phyloP scores from a whole-genome alignment of 2,113 vertebrate genomes.

The Chloropsis cyanopogon region DNA sequence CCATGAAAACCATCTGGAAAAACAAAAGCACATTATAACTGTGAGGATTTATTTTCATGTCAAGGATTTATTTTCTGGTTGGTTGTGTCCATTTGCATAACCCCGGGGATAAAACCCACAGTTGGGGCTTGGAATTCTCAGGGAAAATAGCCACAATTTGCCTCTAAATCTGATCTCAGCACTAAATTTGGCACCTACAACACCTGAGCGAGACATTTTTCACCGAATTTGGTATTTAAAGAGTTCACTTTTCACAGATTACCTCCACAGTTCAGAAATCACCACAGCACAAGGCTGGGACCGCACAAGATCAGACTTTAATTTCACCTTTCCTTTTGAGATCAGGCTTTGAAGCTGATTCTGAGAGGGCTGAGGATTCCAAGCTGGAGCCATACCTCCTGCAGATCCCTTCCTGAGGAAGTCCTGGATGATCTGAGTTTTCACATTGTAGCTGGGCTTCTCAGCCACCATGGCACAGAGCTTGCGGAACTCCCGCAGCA shows the following conservation, averaged over 20 bases:
- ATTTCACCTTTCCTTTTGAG: not conserved
- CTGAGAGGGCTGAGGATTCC: not conserved
- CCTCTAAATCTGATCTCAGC: not conserved
- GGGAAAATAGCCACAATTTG: not conserved
- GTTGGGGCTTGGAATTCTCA: not conserved
- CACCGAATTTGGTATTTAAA: not conserved
- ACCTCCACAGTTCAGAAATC: not conserved
- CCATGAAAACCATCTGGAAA: slow-evolving; percentile 90
- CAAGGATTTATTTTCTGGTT: not conserved
- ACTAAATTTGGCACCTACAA: not conserved
- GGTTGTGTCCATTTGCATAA: not conserved
- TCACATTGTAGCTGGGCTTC: slow-evolving; percentile 89
- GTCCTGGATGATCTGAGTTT: slow-evolving; percentile 94
- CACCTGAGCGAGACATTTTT: not conserved
- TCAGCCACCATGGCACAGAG: slow-evolving; percentile 91
- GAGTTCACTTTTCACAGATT: not conserved
- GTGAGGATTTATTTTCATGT: not conserved
- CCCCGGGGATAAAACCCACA: not conserved
- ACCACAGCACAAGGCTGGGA: not conserved
- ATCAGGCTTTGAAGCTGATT: not conserved
- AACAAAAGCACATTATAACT: not conserved
- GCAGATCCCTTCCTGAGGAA: slow-evolving; percentile 87
- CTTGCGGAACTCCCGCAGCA: slow-evolving; percentile 92
- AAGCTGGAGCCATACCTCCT: slow-evolving; percentile 77
- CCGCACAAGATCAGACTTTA: not conserved